Percentiles rank a stretch among this genome's conserved stretches.
Evolutionary conservation across 2,888 invertebrate species (phyloP).

Genomic region (Argyresthia goedartella): DNA sequence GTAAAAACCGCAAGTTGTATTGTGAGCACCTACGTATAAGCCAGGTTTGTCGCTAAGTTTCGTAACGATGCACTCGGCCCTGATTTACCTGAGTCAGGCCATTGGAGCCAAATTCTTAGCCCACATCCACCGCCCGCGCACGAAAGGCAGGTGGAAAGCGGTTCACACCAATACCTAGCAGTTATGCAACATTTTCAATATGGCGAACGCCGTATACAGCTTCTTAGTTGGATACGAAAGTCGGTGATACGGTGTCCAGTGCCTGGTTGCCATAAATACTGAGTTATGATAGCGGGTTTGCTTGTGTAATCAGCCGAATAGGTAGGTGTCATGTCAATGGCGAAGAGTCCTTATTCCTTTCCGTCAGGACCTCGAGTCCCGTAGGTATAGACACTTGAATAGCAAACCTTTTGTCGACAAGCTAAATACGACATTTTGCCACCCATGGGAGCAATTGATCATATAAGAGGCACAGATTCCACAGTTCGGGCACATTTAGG

Average conservation of each 20-base stretch:
- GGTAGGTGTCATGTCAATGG: too few relatives aligned
- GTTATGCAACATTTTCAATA: constrained; percentile 49
- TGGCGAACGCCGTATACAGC: constrained; percentile 41
- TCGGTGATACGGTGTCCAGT: constrained; percentile 17
- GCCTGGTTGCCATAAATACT: neutral
- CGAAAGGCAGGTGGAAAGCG: constrained; percentile 63
- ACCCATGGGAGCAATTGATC: too few relatives aligned
- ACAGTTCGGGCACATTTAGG: too few relatives aligned
- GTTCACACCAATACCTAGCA: constrained; percentile 28
- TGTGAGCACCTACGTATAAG: constrained; percentile 38
- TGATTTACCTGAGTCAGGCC: constrained; percentile 17
- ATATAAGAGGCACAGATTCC: too few relatives aligned
- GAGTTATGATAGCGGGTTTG: neutral
- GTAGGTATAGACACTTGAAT: too few relatives aligned
- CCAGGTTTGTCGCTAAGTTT: constrained; percentile 36
- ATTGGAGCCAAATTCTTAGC: constrained; percentile 50
- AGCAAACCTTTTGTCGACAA: too few relatives aligned
- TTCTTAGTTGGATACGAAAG: constrained; percentile 31
- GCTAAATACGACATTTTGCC: too few relatives aligned
- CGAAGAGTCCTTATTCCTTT: too few relatives aligned
- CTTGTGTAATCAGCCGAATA: too few relatives aligned
- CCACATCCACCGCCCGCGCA: constrained; percentile 29
- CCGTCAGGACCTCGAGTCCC: too few relatives aligned
- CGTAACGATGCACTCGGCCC: constrained; percentile 39
- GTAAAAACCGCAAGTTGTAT: constrained; percentile 3